A percentile compares a stretch with the other conserved stretches of the same genome.
Evolutionary conservation across 2,888 invertebrate species (phyloP).

Genomic region (Hololepta plana): DNA sequence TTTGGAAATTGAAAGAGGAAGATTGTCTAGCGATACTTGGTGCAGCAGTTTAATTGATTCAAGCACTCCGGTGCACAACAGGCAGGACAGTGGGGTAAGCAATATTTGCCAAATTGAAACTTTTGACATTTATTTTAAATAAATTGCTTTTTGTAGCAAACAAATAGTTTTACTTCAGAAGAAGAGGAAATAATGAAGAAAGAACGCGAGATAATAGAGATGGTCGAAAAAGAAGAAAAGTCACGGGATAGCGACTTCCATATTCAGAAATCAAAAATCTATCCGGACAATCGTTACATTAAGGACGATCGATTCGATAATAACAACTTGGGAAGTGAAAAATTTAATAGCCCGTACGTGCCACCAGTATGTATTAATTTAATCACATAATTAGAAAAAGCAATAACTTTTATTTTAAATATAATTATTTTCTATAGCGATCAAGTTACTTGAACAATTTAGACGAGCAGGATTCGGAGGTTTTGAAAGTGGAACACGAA

Average conservation of each 20-base stretch:
- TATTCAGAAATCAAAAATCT: not conserved
- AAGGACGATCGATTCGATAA: slow-evolving; percentile 4
- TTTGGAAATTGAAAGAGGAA: slow-evolving; percentile 42
- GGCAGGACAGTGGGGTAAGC: slow-evolving; percentile 58
- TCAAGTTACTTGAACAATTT: slow-evolving; percentile 15
- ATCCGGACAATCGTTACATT: slow-evolving; percentile 3
- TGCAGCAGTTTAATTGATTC: slow-evolving; percentile 26
- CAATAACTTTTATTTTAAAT: slow-evolving; percentile 6
- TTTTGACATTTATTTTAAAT: slow-evolving; percentile 25
- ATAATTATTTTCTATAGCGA: slow-evolving; percentile 11
- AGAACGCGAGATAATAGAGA: slow-evolving; percentile 45
- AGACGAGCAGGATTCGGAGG: slow-evolving; percentile 27
- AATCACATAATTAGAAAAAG: too few relatives aligned
- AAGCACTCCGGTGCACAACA: slow-evolving; percentile 36
- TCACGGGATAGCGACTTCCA: slow-evolving; percentile 27
- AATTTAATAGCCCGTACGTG: slow-evolving; percentile 18
- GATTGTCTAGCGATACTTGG: slow-evolving; percentile 38
- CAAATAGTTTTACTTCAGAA: slow-evolving; percentile 56
- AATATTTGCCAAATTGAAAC: slow-evolving; percentile 25
- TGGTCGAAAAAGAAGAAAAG: slow-evolving; percentile 42
- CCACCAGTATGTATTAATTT: slow-evolving; percentile 19
- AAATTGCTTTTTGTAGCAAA: slow-evolving; percentile 20
- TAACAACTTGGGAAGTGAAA: slow-evolving; percentile 15
- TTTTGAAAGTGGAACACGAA: slow-evolving; percentile 62
- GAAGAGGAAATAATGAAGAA: slow-evolving; percentile 56